These are phyloP conservation scores for Drosophila ohnishii DNA, from an alignment of 1,140 invertebrate genomes.

Conservation along the genomic window DNA sequence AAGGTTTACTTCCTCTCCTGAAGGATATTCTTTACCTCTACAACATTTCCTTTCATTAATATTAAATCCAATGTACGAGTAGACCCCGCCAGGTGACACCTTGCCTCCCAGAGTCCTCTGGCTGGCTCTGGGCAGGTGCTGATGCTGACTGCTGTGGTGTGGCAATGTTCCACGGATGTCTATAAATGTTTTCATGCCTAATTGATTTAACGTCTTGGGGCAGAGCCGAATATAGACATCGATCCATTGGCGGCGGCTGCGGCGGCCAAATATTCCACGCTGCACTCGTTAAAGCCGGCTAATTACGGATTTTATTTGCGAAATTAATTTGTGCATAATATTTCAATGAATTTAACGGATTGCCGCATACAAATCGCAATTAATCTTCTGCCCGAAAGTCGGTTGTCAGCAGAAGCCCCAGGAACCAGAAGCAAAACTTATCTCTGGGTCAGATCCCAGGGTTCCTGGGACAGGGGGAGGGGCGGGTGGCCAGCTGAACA, in stretches of 20 bases:
- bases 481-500: slow-evolving; percentile 44
- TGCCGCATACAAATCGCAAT: slow-evolving; percentile 72
- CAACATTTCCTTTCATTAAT: neutral
- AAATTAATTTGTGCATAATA: slow-evolving; percentile 78
- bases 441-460: slow-evolving; percentile 1
- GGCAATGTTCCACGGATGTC: slow-evolving; percentile 30
- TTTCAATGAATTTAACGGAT: slow-evolving; percentile 76
- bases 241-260: slow-evolving; percentile 30
- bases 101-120: slow-evolving; percentile 1
- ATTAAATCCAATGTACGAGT: no score
- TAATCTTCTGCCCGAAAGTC: slow-evolving; percentile 51
- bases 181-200: slow-evolving; percentile 53
- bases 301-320: slow-evolving; percentile 58
- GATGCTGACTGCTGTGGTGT: slow-evolving; percentile 8
- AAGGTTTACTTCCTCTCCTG: no score
- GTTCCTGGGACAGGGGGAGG: neutral
- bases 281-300: slow-evolving; percentile 47
- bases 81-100: slow-evolving; percentile 1
- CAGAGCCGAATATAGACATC: slow-evolving; percentile 49
- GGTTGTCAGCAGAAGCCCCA: slow-evolving; percentile 17
- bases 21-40: no score
- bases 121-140: neutral
- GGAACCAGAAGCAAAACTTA: neutral
- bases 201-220: slow-evolving; percentile 52
- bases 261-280: slow-evolving; percentile 39